phyloP scores from a whole-genome alignment of 2,888 invertebrate genomes.

The Carabus problematicus region DNA sequence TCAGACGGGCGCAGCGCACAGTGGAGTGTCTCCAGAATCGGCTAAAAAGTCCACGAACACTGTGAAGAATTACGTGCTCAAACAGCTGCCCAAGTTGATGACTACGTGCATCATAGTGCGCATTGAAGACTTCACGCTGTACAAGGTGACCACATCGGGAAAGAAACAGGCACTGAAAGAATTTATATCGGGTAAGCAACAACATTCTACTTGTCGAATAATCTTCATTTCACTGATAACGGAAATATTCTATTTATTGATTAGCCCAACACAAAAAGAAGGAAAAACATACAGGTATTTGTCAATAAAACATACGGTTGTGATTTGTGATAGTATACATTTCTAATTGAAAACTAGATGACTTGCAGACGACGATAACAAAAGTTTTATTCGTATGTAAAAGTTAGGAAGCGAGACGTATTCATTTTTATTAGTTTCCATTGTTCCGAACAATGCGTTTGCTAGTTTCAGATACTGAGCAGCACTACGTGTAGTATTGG shows the following conservation, averaged over 20 bases:
- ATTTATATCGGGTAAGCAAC: constrained; percentile 73
- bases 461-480: too few relatives aligned
- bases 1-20: constrained; percentile 22
- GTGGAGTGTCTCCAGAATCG: constrained; percentile 28
- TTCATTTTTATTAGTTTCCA: too few relatives aligned
- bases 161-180: constrained; percentile 80
- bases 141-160: constrained; percentile 80
- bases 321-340: constrained; percentile 23
- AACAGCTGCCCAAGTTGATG: constrained; percentile 86
- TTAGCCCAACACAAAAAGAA: constrained; percentile 67
- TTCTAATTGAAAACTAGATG: constrained; percentile 24
- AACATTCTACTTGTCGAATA: constrained; percentile 25
- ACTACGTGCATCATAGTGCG: constrained; percentile 89
- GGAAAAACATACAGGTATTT: constrained; percentile 45
- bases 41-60: constrained; percentile 54
- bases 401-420: too few relatives aligned
- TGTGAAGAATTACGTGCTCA: constrained; percentile 71
- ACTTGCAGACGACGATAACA: not conserved
- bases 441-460: not conserved
- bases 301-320: constrained; percentile 4
- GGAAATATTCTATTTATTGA: constrained; percentile 49
- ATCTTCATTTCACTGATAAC: constrained; percentile 15
- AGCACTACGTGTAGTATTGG: too few relatives aligned
- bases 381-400: not conserved
- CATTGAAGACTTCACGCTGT: constrained; percentile 90